Base-by-base conservation (phyloP, 2,888 invertebrate species). In the Deilephila elpenor region DNA sequence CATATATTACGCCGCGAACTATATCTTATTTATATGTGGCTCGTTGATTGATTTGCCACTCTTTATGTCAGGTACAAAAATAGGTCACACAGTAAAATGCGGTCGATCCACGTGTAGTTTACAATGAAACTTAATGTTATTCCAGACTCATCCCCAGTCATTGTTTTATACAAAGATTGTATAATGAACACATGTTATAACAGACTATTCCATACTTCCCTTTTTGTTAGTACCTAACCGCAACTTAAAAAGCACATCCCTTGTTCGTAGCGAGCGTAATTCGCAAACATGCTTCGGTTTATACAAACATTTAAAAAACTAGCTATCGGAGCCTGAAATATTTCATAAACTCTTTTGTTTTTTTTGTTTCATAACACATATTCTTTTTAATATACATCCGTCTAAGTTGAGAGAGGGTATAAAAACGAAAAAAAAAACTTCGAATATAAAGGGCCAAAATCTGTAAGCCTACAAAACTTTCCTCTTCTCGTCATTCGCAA, bases 71-170 rank as follows among this genome's bases (percentile, higher is more conserved):
- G n/a, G 64, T 67, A 44, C 44, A 67, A 44, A 67, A 44, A 67
- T 67, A 67, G 44, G 64, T 67, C 64, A 67, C 62, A 62, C 44
- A 37, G 44, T 67, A 44, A 67, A 37, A 67, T 67, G 29, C 64
- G 25, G 17, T 44, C 64, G 44, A 67, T 67, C 20, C 17, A 67
- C 64, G 25, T 51, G 25, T 67, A 14, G 44, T 20, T 44, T 67
- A 67, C 25, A 67, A 67, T 67, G 17, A 37, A 37, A 67, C 64
- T 11, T 67, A 67, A 67, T 67, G 37, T 20, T 44, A 44, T 25
- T 67, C 44, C 5, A 62, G 37, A 25, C 44, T 44, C 44, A 67
- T 67, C 25, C 6, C 44, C 44, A 25, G 37, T 44, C 1, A 67
- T 60, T 60, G 29, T 60, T 60, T 29, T 60, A 25, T 60, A 25